Evolutionary conservation across 2,797 vertebrate genomes (phyloP), one percentile per base, ranked within the genome.

Genomic region (Miichthys miiuy): DNA sequence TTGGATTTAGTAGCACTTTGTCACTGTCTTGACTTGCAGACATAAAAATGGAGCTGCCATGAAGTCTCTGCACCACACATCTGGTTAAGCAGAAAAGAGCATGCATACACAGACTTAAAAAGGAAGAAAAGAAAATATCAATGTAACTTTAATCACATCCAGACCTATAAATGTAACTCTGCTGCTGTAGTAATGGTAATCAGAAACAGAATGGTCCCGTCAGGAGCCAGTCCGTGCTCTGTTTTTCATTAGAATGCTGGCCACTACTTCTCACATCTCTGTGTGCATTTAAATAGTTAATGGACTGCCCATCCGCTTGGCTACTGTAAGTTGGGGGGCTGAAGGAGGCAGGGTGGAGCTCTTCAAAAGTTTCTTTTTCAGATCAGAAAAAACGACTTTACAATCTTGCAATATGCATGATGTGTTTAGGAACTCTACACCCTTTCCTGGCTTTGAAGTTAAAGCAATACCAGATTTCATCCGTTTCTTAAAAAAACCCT

Each of bases 201-300:
- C 86, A 92, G 90, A 93, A 93, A 87, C 91, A 93, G 90, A 92
- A 81, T 64, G 78, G 64, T 81, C 80, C 86, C 86, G 66, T 85
- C 86, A 93, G 90, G 87, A 93, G 85, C 89, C 88, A 85, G 70
- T 85, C 87, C 47, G 30, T 79, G 74, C 83, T 87, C 92, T 92
- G 91, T 79, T 90, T 93, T 94, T 93, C 92, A 95, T 95, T 94
- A 93, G 93, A 92, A 94, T 95, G 92, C 93, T 88, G 91, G 88
- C 90, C 88, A 90, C 88, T 87, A 38, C 89, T 85, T 87, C 87
- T 93, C 83, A 89, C 88, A 90, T 93, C 92, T 92, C 92, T 84
- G 84, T 91, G 90, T 93, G 92, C 90, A 92, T 93, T 90, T 95
- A 91, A 95, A 95, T 95, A 94, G 93, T 95, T 95, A 95, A 94